Conservation (phyloP, 2,113 vertebrate genomes). For the Muntiacus reevesi region DNA sequence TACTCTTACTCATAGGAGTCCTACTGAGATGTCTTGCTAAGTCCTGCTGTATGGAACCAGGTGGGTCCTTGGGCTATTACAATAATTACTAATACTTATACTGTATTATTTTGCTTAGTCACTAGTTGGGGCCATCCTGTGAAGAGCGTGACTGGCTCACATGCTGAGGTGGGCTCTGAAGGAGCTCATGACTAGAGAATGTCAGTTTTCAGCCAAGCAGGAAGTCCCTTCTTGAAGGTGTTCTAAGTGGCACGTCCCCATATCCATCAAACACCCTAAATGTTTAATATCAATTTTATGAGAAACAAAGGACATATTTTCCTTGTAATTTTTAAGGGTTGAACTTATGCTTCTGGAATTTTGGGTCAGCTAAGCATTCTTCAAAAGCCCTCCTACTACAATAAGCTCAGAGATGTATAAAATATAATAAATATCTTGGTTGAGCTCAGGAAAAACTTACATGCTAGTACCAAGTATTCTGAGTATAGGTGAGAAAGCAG, state of each 20-base stretch:
- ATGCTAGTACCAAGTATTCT: not conserved
- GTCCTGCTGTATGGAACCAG: not conserved
- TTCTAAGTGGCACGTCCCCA: not conserved
- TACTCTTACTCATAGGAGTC: not conserved
- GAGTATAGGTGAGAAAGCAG: not conserved
- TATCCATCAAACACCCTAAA: not conserved
- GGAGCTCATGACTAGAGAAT: not conserved
- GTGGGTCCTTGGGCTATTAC: not conserved
- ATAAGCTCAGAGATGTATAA: not conserved
- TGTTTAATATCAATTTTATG: not conserved
- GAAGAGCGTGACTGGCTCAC: not conserved
- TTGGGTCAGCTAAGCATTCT: not conserved
- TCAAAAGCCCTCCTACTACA: not conserved
- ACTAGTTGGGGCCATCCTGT: not conserved
- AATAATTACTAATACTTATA: not conserved
- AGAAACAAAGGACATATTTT: not conserved
- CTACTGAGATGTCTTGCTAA: not conserved
- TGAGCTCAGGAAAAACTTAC: conserved; percentile 7
- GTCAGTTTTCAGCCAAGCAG: not conserved
- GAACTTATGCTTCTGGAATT: not conserved
- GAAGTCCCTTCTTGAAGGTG: not conserved
- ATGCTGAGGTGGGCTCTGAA: not conserved
- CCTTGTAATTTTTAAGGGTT: not conserved
- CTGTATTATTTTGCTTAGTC: not conserved
- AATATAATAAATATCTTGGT: not conserved